Evolutionary conservation across 2,888 invertebrate species (phyloP), one percentile per base, ranked within the genome.

Genomic region (Scotopteryx bipunctaria): DNA sequence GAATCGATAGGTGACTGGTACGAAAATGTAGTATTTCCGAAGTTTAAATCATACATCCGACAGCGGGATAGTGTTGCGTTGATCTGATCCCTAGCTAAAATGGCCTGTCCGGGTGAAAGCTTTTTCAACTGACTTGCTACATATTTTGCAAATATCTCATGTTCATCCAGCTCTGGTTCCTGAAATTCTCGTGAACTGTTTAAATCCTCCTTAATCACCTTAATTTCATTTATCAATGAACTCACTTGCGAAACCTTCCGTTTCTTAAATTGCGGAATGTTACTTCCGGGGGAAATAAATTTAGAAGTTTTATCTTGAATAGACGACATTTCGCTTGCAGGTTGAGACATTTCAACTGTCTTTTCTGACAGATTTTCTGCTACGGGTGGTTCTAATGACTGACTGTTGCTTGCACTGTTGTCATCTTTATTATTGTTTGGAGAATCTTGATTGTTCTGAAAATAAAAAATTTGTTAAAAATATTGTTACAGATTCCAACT

Each of bases 351-450:
- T 47, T 47, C 47, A 47, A 47, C 47, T 45, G 45, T 45, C 45
- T 45, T 45, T 45, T 41, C 35, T 48, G 37, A 45, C 36, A 45
- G 45, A 45, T 45, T 45, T 45, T 52, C 52, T 52, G 52, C 46
- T 46, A 52, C 52, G 45, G 51, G 51, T 51, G 44, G 44, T 45
- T 51, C 51, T 51, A 51, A 51, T 51, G 51, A 51, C 51, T 51
- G 51, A 51, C 51, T 51, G 51, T 51, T 51, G 51, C 51, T 51
- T 51, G 51, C 51, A 51, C 51, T 51, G 51, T 51, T 51, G 51
- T 51, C 51, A 51, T 51, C 51, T 51, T 46, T 52, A 40, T 52
- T 52, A 44, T 52, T 44, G 44, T 52, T 46, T 33, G 33, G 33
- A 33, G 52, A 52, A 41, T 52, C 52, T 52, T 52, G 52, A 52